These are phyloP conservation scores for Anarhynchus alexandrinus DNA, from an alignment of 2,113 vertebrate genomes.

Conservation along the genomic window DNA sequence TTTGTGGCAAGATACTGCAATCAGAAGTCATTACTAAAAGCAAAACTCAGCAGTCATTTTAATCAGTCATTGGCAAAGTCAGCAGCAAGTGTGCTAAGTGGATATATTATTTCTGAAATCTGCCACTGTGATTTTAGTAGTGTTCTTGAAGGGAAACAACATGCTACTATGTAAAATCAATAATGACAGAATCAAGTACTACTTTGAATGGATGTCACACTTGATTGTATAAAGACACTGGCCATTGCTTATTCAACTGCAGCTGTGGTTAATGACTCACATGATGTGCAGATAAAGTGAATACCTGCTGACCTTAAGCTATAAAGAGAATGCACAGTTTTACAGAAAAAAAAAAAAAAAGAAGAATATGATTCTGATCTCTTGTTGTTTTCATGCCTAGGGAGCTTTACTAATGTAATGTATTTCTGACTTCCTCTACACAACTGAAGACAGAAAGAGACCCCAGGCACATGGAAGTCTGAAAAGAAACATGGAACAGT, in stretches of 20 bases:
- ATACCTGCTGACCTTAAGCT: background rate
- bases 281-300: background rate
- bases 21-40: constrained; percentile 43
- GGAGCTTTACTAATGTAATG: background rate
- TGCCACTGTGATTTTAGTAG: constrained; percentile 1
- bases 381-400: background rate
- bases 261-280: background rate
- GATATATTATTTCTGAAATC: constrained; percentile 22
- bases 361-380: background rate
- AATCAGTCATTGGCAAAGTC: constrained; percentile 49
- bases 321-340: background rate
- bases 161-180: background rate
- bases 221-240: background rate
- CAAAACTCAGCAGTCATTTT: constrained; percentile 24
- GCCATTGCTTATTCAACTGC: background rate
- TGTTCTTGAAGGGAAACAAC: constrained; percentile 19
- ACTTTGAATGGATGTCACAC: background rate
- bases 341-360: background rate
- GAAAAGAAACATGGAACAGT: background rate
- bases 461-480: background rate
- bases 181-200: constrained; percentile 1
- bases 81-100: background rate
- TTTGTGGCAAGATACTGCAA: constrained; percentile 22
- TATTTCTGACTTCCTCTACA: background rate
- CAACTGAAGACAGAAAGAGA: background rate